Base-by-base conservation (phyloP, 2,113 vertebrate genomes). In the Corythornis madagascariensis region DNA sequence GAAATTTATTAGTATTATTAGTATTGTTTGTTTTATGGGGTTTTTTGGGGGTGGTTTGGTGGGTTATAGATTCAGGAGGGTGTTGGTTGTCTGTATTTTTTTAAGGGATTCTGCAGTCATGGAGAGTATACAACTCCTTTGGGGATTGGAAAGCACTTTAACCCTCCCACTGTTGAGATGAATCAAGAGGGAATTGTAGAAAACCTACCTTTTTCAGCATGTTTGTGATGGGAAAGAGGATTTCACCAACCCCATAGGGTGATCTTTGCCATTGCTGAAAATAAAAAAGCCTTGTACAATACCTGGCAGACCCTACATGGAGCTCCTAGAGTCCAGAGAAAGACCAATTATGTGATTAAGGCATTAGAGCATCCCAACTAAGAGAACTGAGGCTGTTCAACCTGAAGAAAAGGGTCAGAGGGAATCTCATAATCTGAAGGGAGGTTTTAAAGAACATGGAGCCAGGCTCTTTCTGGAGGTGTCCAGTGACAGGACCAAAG, bases 41-140 rank as follows among this genome's bases (percentile, higher is more conserved):
- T 60, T 61, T 83, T n/a, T 33, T 10, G 5, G 26, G n/a, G 25
- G 12, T 16, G 47, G 14, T 18, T 65, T 43, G 11, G 15, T 26
- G 10, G 19, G 4, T 5, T 9, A 35, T n/a, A 16, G 3, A 7
- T 4, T 3, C 8, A 52, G 13, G 50, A 52, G 9, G 16, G 7
- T 52, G 25, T 60, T 61, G 18, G 19, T 33, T 57, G 2, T 1
- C 53, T 53, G 29, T 6, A 3, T 25, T 78, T 59, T 61, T 60
- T 52, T 15, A 38, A 35, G 14, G 6, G 16, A 7, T 55, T 79
- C 70, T 56, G 50, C 47, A 84, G 55, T 52, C 12, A 26, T 67
- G 19, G 17, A 79, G 7, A 57, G 22, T 1, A 73, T 33, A 25
- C 8, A 3, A 6, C 33, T 52, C 42, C 43, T 29, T 33, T 22